Conservation (phyloP, 2,113 vertebrate genomes). For the Grammomys dolichurus region DNA sequence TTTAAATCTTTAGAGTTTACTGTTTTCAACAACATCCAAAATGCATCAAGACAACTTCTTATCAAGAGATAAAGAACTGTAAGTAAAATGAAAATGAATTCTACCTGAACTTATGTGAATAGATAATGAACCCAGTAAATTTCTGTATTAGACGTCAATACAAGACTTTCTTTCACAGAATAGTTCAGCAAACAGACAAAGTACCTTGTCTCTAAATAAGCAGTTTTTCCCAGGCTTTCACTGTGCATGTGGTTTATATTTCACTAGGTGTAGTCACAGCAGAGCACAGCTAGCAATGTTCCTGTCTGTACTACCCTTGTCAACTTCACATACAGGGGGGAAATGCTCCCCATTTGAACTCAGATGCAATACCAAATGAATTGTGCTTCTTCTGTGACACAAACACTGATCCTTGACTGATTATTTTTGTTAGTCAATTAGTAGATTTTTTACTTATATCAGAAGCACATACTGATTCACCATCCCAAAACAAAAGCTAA, state of each 20-base stretch:
- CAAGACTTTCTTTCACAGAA: conserved; percentile 32
- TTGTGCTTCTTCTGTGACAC: background rate
- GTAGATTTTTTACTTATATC: background rate
- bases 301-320: background rate
- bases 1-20: background rate
- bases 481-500: background rate
- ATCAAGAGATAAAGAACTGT: background rate
- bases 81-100: conserved; percentile 64
- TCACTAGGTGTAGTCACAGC: background rate
- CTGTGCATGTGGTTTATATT: background rate
- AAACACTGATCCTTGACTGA: background rate
- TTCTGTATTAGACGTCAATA: conserved; percentile 41
- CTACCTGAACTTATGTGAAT: conserved; percentile 50
- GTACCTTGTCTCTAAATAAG: background rate
- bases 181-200: conserved; percentile 19
- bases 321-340: background rate
- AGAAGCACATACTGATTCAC: conserved; percentile 26
- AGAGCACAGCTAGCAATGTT: background rate
- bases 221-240: background rate
- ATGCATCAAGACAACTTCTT: conserved; percentile 8
- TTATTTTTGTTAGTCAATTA: background rate
- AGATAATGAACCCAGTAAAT: conserved; percentile 57
- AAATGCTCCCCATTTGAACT: background rate
- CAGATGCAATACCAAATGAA: background rate
- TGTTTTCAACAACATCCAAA: conserved; percentile 2